phyloP scores from a whole-genome alignment of 1,140 invertebrate species.

The Drosophila erecta region DNA sequence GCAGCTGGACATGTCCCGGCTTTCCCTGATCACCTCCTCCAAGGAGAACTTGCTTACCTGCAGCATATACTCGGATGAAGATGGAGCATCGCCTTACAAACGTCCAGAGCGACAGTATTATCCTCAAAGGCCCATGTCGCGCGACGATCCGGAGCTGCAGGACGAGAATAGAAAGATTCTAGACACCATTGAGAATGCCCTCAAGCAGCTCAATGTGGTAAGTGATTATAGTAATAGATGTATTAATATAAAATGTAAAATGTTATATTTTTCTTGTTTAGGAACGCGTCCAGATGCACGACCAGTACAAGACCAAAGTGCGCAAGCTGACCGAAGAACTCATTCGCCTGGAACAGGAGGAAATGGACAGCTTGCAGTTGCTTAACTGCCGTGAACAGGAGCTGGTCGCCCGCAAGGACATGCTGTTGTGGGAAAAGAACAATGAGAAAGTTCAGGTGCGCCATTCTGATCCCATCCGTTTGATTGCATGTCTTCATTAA shows the following conservation, averaged over 20 bases:
- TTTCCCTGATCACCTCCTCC: conserved; percentile 93
- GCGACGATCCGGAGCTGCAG: conserved; percentile 81
- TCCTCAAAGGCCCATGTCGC: conserved; percentile 70
- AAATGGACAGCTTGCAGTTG: conserved; percentile 77
- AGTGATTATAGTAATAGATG: not conserved
- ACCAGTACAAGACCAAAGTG: conserved; percentile 83
- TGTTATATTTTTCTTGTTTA: not conserved
- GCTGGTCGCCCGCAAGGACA: conserved; percentile 77
- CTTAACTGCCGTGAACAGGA: conserved; percentile 76
- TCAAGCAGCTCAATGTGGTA: conserved; percentile 87
- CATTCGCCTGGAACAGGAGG: conserved; percentile 84
- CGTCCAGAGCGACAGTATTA: conserved; percentile 78
- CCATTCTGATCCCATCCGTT: not conserved
- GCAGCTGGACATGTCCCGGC: conserved; percentile 90
- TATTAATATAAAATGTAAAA: not conserved
- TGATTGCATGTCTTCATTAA: conserved; percentile 25
- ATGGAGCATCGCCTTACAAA: conserved; percentile 68
- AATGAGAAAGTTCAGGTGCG: conserved; percentile 83
- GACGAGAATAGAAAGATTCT: conserved; percentile 84
- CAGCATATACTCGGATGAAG: conserved; percentile 74
- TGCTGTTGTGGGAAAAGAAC: conserved; percentile 85
- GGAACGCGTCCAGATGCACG: conserved; percentile 84
- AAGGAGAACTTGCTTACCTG: conserved; percentile 87
- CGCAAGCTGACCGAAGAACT: conserved; percentile 76
- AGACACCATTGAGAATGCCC: conserved; percentile 85